phyloP scores from a whole-genome alignment of 2,113 vertebrate species.

The Sebastes schlegelii region DNA sequence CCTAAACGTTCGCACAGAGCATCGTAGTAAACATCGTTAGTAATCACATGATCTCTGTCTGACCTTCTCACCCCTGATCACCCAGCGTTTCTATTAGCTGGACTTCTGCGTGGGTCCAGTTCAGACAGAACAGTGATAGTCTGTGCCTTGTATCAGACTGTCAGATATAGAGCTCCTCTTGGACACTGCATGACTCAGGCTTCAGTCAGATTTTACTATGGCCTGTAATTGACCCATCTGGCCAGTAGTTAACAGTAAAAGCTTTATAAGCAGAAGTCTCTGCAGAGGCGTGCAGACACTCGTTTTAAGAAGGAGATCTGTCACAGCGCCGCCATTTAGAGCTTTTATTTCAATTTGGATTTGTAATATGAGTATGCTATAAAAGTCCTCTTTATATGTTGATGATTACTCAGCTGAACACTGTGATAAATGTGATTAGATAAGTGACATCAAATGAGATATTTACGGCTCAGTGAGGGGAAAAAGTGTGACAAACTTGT shows the following conservation, averaged over 20 bases:
- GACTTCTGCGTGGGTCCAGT: conserved; percentile 33
- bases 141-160: conserved; percentile 44
- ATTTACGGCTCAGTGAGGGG: neutral
- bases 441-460: neutral
- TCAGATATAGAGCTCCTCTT: conserved; percentile 62
- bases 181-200: conserved; percentile 79
- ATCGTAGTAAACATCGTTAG: conserved; percentile 60
- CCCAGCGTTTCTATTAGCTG: conserved; percentile 47
- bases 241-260: conserved; percentile 78
- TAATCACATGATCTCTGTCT: conserved; percentile 52
- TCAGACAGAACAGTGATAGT: conserved; percentile 41
- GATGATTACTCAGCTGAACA: conserved; percentile 12
- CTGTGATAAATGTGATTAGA: neutral
- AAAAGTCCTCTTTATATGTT: conserved; percentile 38
- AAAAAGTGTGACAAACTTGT: neutral
- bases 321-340: conserved; percentile 48
- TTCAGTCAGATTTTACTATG: conserved; percentile 75
- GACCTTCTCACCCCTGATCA: conserved; percentile 39
- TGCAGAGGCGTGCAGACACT: conserved; percentile 65
- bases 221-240: conserved; percentile 82
- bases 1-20: conserved; percentile 57
- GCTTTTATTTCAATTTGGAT: conserved; percentile 58
- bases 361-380: conserved; percentile 48
- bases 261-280: conserved; percentile 77
- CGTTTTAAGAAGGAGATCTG: conserved; percentile 49